Evolutionary conservation across 2,113 vertebrate genomes (phyloP).

Genomic region (Coracopsis vasa): DNA sequence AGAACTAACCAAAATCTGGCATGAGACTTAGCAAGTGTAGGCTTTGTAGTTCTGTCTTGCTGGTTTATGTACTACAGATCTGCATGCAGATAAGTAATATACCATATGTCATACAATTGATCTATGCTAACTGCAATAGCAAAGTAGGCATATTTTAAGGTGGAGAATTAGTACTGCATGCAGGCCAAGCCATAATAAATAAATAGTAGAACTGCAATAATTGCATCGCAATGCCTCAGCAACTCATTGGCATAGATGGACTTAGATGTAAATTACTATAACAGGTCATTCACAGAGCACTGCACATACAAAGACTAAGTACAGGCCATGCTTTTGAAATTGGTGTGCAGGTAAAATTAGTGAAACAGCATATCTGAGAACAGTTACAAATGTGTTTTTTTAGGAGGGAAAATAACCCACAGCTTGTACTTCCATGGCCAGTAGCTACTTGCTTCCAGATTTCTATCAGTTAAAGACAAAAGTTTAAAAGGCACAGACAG

Average conservation of each 20-base stretch:
- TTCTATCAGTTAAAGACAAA: background rate
- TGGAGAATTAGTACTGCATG: background rate
- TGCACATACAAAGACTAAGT: background rate
- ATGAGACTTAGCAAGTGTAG: background rate
- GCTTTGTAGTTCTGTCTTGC: background rate
- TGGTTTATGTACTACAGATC: background rate
- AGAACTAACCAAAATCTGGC: background rate
- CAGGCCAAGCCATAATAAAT: constrained; percentile 7
- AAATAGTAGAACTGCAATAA: background rate
- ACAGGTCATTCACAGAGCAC: background rate
- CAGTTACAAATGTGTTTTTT: background rate
- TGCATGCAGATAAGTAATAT: background rate
- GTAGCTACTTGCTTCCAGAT: background rate
- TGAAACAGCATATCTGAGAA: background rate
- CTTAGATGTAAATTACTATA: background rate
- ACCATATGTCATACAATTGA: background rate
- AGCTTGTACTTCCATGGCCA: background rate
- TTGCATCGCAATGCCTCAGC: background rate
- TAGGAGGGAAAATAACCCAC: background rate
- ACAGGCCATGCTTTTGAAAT: background rate
- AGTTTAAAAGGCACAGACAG: background rate
- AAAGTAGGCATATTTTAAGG: constrained; percentile 31
- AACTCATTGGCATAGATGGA: background rate
- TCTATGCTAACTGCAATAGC: background rate
- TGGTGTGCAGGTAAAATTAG: background rate